Evolutionary conservation across 2,888 invertebrate species (phyloP).

Genomic region (Allacma fusca): DNA sequence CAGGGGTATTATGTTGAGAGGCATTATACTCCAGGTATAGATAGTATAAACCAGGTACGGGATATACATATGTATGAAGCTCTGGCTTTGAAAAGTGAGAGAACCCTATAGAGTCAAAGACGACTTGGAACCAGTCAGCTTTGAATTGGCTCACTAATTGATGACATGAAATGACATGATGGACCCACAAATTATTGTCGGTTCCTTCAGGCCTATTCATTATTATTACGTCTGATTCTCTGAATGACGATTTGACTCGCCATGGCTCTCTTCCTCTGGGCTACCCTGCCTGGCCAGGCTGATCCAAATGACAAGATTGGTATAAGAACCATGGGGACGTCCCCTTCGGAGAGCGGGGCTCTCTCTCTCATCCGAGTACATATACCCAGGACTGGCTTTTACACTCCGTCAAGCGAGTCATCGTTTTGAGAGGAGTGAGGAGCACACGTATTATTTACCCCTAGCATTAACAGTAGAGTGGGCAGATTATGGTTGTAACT

Average conservation of each 20-base stretch:
- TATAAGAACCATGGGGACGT: not conserved
- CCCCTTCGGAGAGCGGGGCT: too few species aligned
- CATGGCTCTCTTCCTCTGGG: not conserved
- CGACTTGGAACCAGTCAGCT: slow-evolving; percentile 32
- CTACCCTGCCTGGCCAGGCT: slow-evolving; percentile 19
- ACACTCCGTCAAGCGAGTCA: slow-evolving; percentile 1
- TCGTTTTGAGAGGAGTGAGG: too few species aligned
- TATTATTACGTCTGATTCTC: slow-evolving; percentile 43
- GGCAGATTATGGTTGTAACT: too few species aligned
- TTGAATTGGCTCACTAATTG: slow-evolving; percentile 46
- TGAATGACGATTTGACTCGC: slow-evolving; percentile 31
- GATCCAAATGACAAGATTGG: not conserved
- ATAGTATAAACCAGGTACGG: too few species aligned
- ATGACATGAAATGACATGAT: slow-evolving; percentile 48
- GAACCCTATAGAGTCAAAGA: slow-evolving; percentile 15
- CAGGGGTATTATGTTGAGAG: too few species aligned
- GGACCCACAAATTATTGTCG: slow-evolving; percentile 47
- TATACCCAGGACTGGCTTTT: not conserved
- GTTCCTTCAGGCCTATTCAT: slow-evolving; percentile 45
- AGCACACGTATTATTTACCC: too few species aligned
- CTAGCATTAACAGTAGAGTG: too few species aligned
- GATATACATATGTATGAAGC: too few species aligned
- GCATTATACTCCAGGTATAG: too few species aligned
- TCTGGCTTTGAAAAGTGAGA: not conserved
- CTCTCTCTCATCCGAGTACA: too few species aligned